These are phyloP conservation scores for Sterrhoptilus dennistouni DNA, from an alignment of 2,113 vertebrate species.

Conservation along the genomic window DNA sequence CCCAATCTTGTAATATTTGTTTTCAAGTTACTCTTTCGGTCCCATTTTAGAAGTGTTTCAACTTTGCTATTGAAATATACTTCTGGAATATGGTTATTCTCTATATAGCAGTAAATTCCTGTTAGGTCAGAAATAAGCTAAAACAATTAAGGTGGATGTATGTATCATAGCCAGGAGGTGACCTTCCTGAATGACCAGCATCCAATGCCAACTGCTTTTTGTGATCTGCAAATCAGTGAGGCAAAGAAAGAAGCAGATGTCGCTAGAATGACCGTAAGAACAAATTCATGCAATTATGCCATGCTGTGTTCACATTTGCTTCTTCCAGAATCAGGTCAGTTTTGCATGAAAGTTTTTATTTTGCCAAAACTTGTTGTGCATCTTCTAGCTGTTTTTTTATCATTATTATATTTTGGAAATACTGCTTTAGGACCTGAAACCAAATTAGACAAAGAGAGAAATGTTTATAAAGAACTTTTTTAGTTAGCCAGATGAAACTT, in stretches of 20 bases:
- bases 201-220: neutral
- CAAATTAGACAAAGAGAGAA: neutral
- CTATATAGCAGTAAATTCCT: neutral
- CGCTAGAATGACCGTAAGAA: neutral
- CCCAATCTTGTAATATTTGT: neutral
- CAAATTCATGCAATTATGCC: constrained; percentile 28
- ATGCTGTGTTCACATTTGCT: constrained; percentile 4
- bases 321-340: constrained; percentile 28
- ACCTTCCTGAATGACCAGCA: constrained; percentile 21
- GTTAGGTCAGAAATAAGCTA: neutral
- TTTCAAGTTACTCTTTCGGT: neutral
- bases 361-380: neutral
- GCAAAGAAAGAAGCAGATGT: constrained; percentile 35
- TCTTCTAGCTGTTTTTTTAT: neutral
- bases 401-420: neutral
- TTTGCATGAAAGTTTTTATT: neutral
- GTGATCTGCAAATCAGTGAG: neutral
- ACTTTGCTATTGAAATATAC: neutral
- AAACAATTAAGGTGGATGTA: neutral
- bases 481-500: neutral
- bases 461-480: neutral
- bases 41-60: neutral
- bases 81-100: neutral
- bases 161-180: neutral
- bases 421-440: neutral